Percentiles rank a stretch among this genome's conserved stretches.
Conservation (phyloP, 2,888 invertebrate genomes). For the Anticlea derivata region DNA sequence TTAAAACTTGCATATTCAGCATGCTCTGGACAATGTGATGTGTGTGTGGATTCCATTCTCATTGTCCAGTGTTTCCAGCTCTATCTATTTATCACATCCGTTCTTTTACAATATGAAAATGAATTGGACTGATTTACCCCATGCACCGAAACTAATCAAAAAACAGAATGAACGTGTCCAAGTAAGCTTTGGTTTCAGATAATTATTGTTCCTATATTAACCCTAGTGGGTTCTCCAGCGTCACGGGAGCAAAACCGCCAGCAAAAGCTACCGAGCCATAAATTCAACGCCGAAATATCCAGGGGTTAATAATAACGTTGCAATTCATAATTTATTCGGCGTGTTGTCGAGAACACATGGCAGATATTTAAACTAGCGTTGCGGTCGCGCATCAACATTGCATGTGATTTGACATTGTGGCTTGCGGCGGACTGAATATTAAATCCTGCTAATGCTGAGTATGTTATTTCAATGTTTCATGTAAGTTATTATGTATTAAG, state of each 20-base stretch:
- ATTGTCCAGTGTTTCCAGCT: too few species aligned
- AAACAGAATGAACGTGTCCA: not conserved
- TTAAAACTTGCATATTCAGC: too few species aligned
- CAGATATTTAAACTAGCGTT: slow-evolving; percentile 51
- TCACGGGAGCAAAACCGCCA: slow-evolving; percentile 32
- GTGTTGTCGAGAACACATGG: slow-evolving; percentile 33
- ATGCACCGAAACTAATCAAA: not conserved
- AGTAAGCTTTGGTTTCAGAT: too few species aligned
- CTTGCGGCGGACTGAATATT: slow-evolving; percentile 53
- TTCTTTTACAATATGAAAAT: not conserved
- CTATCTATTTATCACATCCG: not conserved
- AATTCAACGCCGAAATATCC: slow-evolving; percentile 31
- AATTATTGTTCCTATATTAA: too few species aligned
- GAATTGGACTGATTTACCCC: not conserved
- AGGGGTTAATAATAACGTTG: slow-evolving; percentile 35
- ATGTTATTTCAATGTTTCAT: slow-evolving; percentile 3
- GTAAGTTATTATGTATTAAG: too few species aligned
- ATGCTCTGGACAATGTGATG: too few species aligned
- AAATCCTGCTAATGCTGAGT: slow-evolving; percentile 33
- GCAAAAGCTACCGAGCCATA: slow-evolving; percentile 33
- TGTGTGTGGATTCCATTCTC: too few species aligned
- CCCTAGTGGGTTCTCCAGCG: slow-evolving; percentile 16
- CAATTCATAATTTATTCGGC: slow-evolving; percentile 35
- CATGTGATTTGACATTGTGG: slow-evolving; percentile 64
- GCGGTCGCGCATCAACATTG: slow-evolving; percentile 59